These are phyloP conservation scores for Parnassius orleans DNA, from an alignment of 2,888 invertebrate genomes.

Conservation along the genomic window DNA sequence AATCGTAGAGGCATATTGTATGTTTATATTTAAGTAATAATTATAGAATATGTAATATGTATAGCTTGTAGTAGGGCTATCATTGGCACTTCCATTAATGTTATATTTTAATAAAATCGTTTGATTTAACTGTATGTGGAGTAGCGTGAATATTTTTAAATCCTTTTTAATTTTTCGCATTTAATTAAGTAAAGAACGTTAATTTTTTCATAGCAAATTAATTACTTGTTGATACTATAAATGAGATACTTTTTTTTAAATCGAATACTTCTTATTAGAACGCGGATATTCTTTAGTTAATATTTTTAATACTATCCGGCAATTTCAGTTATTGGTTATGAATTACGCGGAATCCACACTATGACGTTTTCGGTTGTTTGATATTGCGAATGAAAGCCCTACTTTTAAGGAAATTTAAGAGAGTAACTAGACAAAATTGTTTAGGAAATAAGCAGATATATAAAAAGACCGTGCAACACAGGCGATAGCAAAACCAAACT, in stretches of 20 bases:
- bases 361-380: neutral
- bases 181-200: too few relatives aligned
- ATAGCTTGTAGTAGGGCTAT: slow-evolving; percentile 7
- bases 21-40: slow-evolving; percentile 1
- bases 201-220: too few relatives aligned
- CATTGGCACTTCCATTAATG: slow-evolving; percentile 3
- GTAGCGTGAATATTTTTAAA: neutral
- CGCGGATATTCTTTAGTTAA: neutral
- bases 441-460: neutral
- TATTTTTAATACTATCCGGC: neutral
- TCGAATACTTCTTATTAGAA: neutral
- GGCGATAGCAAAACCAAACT: slow-evolving; percentile 10
- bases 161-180: too few relatives aligned
- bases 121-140: neutral
- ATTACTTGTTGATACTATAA: too few relatives aligned
- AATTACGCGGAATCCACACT: too few relatives aligned
- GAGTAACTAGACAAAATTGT: neutral
- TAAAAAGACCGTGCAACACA: neutral
- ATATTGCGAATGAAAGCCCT: slow-evolving; percentile 14
- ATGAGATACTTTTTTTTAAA: too few relatives aligned
- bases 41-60: slow-evolving; percentile 4
- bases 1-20: slow-evolving; percentile 6
- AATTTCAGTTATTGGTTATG: neutral
- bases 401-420: neutral
- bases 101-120: neutral